Evolutionary conservation across 2,797 vertebrate species (phyloP).

Genomic region (Chrysocyon brachyurus): DNA sequence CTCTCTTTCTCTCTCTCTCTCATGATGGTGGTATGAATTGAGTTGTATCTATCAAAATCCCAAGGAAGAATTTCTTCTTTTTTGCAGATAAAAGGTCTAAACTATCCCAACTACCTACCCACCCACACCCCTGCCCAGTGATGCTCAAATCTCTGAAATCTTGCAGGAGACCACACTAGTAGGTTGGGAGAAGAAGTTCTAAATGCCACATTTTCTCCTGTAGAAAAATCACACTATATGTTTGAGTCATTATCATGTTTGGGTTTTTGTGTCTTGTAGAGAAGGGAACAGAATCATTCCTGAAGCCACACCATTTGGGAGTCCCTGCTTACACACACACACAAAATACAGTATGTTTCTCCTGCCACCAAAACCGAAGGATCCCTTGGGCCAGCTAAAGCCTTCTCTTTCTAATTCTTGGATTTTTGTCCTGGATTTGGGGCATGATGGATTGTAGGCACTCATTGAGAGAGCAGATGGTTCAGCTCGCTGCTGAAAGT

Average conservation of each 20-base stretch:
- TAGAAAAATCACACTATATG: neutral
- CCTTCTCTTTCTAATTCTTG: conserved; percentile 65
- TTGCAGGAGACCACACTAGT: neutral
- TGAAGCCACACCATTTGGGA: conserved; percentile 1
- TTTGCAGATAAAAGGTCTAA: conserved; percentile 14
- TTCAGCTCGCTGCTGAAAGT: conserved; percentile 29
- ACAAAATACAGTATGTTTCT: neutral
- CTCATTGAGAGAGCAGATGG: conserved; percentile 53
- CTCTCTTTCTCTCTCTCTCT: neutral
- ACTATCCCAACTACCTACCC: neutral
- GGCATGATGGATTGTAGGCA: conserved; percentile 41
- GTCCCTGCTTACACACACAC: neutral
- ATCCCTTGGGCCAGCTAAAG: conserved; percentile 63
- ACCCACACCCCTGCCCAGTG: neutral
- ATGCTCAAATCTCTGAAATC: neutral
- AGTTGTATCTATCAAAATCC: conserved; percentile 22
- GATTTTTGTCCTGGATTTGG: conserved; percentile 69
- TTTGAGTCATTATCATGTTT: neutral
- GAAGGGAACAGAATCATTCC: neutral
- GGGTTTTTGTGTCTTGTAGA: neutral
- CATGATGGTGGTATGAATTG: neutral
- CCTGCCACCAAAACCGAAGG: conserved; percentile 33
- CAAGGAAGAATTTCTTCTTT: neutral
- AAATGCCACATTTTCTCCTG: neutral
- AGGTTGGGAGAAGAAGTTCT: neutral